A percentile compares a stretch with the other conserved stretches of the same genome.
These are phyloP conservation scores for Anableps anableps DNA, from an alignment of 2,797 vertebrate species.

Conservation along the genomic window DNA sequence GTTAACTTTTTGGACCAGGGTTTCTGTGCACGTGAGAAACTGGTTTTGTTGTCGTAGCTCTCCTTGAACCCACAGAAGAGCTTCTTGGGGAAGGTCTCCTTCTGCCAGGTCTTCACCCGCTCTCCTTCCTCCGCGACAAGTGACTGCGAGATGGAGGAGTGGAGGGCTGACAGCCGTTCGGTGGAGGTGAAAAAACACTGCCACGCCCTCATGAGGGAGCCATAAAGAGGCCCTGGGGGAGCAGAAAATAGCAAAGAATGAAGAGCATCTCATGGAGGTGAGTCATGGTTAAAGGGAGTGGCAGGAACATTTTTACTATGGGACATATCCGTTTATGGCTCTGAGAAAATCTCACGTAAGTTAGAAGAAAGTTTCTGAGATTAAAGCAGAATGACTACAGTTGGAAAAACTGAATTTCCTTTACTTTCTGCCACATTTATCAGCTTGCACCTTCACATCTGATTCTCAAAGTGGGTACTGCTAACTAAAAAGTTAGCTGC, in stretches of 20 bases:
- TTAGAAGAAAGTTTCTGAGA: neutral
- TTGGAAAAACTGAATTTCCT: neutral
- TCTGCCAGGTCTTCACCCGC: constrained; percentile 78
- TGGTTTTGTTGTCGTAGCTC: constrained; percentile 75
- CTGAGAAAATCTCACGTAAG: neutral
- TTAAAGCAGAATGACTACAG: neutral
- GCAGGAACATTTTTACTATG: neutral
- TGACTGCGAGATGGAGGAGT: constrained; percentile 77
- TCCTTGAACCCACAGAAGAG: constrained; percentile 79
- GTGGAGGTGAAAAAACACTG: constrained; percentile 78
- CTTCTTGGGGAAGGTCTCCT: constrained; percentile 83
- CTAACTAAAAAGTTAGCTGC: too few relatives aligned
- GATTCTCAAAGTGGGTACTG: too few relatives aligned
- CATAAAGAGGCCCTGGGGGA: constrained; percentile 77
- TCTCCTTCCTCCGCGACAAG: constrained; percentile 72
- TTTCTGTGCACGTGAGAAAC: constrained; percentile 79
- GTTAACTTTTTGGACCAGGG: constrained; percentile 83
- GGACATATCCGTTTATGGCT: neutral
- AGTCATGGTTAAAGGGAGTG: constrained; percentile 45
- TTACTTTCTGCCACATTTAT: neutral
- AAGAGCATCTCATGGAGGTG: constrained; percentile 31
- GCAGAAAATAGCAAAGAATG: constrained; percentile 17
- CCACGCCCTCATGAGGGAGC: constrained; percentile 79
- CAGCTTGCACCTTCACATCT: neutral
- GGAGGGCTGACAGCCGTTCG: constrained; percentile 77